Evolutionary conservation across 2,113 vertebrate genomes (phyloP), one percentile per base, ranked within the genome.

Genomic region (Crypturellus undulatus): DNA sequence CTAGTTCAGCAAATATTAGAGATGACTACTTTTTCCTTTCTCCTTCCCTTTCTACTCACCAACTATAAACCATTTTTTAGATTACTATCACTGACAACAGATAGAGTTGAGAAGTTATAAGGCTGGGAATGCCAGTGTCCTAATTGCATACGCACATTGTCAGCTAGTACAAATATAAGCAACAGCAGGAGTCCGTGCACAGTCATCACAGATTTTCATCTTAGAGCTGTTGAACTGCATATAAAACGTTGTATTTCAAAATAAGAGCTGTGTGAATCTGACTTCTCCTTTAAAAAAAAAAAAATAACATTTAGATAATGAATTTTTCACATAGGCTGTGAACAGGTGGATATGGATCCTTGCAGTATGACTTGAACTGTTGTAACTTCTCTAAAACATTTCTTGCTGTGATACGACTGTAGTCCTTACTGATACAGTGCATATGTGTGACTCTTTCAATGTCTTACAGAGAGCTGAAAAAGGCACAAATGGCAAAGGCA

Each of bases 401-500:
- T 4, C 47, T 38, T 49, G 36, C 38, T 79, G 51, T 14, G 38
- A 3, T 54, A 3, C 0, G 3, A 12, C 22, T 6, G 32, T 36
- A 9, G 71, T 38, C 43, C 22, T 19, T 9, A 2, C 2, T 21
- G 34, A 26, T n/a, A 0, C 8, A 1, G 26, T 32, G 60, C 3
- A 1, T n/a, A 58, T 59, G 9, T 26, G 62, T 92, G 70, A 84
- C 51, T 1, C 1, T 56, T 64, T 94, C 9, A 2, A 18, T 97
- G 72, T 78, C 67, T 73, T 96, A 38, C 89, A 99, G 99, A 95
- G 99, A 99, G 96, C 98, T 99, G 85, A 99, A 99, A 97, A 99
- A 99, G 97, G 99, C 99, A 26, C 99, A 99, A 97, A 95, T 98
- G 98, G 99, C 99, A 12, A 98, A 99, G 97, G 99, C 98, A 0